These are phyloP conservation scores for Ceyx cyanopectus DNA, from an alignment of 2,113 vertebrate species.

Conservation along the genomic window DNA sequence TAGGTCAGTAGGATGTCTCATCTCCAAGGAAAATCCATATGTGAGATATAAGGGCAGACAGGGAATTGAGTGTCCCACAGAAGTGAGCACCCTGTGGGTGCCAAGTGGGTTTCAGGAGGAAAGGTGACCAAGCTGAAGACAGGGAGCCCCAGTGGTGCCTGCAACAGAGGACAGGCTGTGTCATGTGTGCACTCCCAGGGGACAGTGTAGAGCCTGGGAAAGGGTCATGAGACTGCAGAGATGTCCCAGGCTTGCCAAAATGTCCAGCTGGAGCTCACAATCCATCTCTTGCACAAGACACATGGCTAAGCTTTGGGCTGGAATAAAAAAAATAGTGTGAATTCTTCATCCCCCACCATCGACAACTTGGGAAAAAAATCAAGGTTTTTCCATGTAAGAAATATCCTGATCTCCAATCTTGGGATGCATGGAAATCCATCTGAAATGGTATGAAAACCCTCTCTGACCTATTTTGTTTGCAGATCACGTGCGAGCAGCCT, in stretches of 20 bases:
- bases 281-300: neutral
- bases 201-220: neutral
- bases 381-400: neutral
- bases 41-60: neutral
- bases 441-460: neutral
- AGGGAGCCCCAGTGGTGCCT: neutral
- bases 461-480: conserved; percentile 20
- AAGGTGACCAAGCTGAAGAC: neutral
- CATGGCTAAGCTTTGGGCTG: neutral
- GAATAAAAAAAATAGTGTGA: neutral
- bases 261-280: neutral
- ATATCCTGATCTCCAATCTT: neutral
- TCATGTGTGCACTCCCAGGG: rapidly evolving
- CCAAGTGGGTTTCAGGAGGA: neutral
- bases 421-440: neutral
- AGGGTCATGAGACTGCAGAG: neutral
- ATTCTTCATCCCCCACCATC: neutral
- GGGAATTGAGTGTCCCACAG: rapidly evolving
- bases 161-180: neutral
- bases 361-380: neutral
- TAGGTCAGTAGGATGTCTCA: neutral
- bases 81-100: rapidly evolving
- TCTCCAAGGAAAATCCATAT: rapidly evolving
- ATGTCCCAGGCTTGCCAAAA: neutral
- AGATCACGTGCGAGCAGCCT: neutral